phyloP scores from a whole-genome alignment of 2,113 vertebrate species.

The Telmatochromis sp. region DNA sequence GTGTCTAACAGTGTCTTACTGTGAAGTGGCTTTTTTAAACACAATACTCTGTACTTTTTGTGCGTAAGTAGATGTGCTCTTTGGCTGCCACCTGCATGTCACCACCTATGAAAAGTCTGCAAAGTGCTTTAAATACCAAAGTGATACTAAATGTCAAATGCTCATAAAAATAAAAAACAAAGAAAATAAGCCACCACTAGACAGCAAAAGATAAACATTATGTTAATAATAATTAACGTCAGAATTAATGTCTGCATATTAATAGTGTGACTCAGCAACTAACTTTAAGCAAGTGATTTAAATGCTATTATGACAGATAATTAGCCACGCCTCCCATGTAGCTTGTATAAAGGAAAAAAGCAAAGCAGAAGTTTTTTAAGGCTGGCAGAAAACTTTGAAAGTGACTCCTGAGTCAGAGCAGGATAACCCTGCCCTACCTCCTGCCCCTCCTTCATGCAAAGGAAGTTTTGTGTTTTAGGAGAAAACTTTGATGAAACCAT shows the following conservation, averaged over 20 bases:
- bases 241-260: neutral
- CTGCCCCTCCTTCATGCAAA: neutral
- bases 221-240: neutral
- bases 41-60: neutral
- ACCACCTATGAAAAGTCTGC: neutral
- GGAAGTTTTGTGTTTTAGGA: neutral
- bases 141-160: neutral
- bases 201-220: neutral
- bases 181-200: neutral
- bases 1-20: neutral
- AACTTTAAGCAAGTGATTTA: neutral
- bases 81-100: neutral
- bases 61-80: neutral
- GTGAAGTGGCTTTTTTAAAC: neutral
- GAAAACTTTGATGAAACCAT: neutral
- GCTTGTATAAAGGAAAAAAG: neutral
- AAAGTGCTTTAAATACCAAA: neutral
- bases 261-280: neutral
- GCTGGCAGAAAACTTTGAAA: constrained; percentile 26
- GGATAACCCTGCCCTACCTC: neutral
- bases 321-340: neutral
- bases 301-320: constrained; percentile 6
- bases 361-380: neutral
- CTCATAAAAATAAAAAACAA: neutral
- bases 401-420: constrained; percentile 9